These are phyloP conservation scores for Steromphala cineraria DNA, from an alignment of 2,888 invertebrate species.

Conservation along the genomic window DNA sequence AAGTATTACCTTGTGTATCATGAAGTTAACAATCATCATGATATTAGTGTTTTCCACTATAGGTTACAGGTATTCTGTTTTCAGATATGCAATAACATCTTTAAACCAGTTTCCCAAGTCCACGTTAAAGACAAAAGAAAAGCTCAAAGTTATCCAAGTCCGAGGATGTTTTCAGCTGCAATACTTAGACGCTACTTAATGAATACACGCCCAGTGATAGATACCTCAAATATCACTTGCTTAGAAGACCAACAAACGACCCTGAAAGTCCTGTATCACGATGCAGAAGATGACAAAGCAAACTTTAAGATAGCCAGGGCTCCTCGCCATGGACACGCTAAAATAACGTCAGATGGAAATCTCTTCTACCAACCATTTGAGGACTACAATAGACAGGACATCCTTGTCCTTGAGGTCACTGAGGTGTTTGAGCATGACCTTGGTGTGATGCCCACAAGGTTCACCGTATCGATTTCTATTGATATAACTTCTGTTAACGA, in stretches of 20 bases:
- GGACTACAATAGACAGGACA: slow-evolving; percentile 43
- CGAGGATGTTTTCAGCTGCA: slow-evolving; percentile 17
- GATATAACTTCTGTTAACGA: slow-evolving; percentile 27
- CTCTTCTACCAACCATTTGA: slow-evolving; percentile 34
- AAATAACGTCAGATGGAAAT: slow-evolving; percentile 32
- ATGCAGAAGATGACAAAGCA: slow-evolving; percentile 44
- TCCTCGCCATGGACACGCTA: slow-evolving; percentile 33
- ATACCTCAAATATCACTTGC: slow-evolving; percentile 24
- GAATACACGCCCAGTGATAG: slow-evolving; percentile 17
- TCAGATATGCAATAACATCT: too few species aligned
- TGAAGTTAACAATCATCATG: too few species aligned
- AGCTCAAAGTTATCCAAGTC: neutral
- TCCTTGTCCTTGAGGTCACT: slow-evolving; percentile 34
- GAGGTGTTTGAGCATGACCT: slow-evolving; percentile 21
- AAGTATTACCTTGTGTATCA: too few species aligned
- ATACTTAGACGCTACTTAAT: neutral
- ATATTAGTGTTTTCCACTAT: too few species aligned
- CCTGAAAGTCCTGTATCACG: slow-evolving; percentile 25
- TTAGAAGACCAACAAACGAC: slow-evolving; percentile 20
- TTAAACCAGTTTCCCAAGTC: too few species aligned
- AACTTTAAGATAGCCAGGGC: slow-evolving; percentile 11
- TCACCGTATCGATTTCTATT: slow-evolving; percentile 8
- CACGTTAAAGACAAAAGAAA: too few species aligned
- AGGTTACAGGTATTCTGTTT: too few species aligned
- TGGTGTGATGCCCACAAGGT: neutral